phyloP scores from a whole-genome alignment of 2,797 vertebrate genomes.

The Smutsia gigantea region DNA sequence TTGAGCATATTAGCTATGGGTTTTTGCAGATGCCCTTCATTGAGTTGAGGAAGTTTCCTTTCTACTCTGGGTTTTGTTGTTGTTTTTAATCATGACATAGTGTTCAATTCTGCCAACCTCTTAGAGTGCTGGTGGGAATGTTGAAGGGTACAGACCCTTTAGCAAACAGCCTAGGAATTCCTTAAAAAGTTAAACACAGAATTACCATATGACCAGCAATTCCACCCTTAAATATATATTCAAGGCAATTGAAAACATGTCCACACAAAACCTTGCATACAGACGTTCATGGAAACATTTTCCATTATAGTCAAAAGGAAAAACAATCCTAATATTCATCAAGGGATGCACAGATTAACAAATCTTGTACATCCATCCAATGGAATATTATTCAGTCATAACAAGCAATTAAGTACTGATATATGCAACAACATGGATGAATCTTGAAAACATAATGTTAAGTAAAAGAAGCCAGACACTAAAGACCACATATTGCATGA shows the following conservation, averaged over 20 bases:
- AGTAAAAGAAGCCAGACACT: background rate
- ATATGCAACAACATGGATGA: background rate
- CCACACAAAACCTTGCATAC: background rate
- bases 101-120: background rate
- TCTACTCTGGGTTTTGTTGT: background rate
- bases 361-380: background rate
- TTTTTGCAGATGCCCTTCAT: background rate
- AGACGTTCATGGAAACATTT: background rate
- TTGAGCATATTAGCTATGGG: background rate
- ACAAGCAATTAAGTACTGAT: background rate
- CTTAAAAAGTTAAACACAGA: background rate
- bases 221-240: background rate
- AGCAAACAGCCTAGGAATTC: background rate
- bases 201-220: background rate
- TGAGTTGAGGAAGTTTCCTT: background rate
- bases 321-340: background rate
- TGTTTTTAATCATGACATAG: background rate
- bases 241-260: background rate
- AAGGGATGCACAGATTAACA: background rate
- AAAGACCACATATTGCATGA: background rate
- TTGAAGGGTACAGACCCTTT: background rate
- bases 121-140: background rate
- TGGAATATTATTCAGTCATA: background rate
- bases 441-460: background rate
- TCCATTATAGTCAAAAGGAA: background rate